Conservation (phyloP, 2,113 vertebrate genomes). For the Acrocephalus kingi region DNA sequence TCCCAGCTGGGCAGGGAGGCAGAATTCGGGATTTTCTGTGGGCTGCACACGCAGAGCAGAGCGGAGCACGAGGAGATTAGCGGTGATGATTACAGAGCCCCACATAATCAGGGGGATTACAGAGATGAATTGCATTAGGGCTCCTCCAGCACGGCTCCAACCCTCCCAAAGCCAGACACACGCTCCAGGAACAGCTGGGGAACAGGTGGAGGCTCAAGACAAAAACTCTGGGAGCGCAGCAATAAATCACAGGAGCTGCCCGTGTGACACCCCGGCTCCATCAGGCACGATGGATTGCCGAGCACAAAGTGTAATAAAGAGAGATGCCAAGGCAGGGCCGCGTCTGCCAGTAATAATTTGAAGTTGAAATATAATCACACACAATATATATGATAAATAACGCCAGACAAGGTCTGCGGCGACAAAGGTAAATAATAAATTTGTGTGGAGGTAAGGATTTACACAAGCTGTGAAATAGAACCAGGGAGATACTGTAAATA, state of each 20-base stretch:
- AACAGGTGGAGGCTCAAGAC: constrained; percentile 1
- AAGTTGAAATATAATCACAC: constrained; percentile 47
- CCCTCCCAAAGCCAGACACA: background rate
- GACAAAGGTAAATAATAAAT: constrained; percentile 19
- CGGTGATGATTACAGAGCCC: background rate
- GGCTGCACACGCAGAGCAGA: background rate
- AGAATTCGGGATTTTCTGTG: background rate
- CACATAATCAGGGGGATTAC: background rate
- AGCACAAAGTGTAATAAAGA: constrained; percentile 45
- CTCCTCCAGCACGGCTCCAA: background rate
- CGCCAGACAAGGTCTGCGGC: background rate
- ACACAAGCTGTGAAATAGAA: background rate
- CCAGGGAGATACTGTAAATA: background rate
- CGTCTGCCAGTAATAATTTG: constrained; percentile 43
- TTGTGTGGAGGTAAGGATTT: background rate
- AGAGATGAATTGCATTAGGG: background rate
- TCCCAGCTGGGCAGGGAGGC: background rate
- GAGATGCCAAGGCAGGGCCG: background rate
- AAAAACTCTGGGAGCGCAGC: background rate
- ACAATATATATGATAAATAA: constrained; percentile 29
- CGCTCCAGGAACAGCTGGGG: constrained; percentile 1
- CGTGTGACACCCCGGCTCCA: background rate
- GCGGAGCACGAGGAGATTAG: background rate
- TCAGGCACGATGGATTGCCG: constrained; percentile 23
- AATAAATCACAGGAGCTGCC: constrained; percentile 43